phyloP scores from a whole-genome alignment of 2,797 vertebrate genomes.

The Limosa lapponica region DNA sequence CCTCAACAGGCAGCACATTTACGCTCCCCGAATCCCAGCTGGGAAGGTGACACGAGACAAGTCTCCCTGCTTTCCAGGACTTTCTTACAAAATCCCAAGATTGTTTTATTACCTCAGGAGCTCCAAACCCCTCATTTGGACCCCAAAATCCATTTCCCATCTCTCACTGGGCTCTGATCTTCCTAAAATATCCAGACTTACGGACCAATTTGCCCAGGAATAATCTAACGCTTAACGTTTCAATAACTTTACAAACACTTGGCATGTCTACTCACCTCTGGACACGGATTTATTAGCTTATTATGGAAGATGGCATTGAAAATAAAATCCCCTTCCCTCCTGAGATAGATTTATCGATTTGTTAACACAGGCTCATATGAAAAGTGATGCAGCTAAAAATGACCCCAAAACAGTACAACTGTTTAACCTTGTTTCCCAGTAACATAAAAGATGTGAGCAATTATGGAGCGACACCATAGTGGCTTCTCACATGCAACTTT shows the following conservation, averaged over 20 bases:
- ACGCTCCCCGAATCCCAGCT: not conserved
- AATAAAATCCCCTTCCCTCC: not conserved
- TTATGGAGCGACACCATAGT: not conserved
- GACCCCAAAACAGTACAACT: not conserved
- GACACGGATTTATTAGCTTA: not conserved
- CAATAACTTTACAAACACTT: not conserved
- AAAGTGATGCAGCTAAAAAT: not conserved
- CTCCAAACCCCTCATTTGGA: not conserved
- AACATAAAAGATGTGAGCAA: not conserved
- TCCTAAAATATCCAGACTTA: not conserved
- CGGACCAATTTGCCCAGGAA: not conserved
- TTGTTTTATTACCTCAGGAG: not conserved
- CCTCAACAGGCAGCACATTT: not conserved
- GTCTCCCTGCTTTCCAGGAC: not conserved
- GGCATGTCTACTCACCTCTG: not conserved
- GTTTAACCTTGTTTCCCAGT: not conserved
- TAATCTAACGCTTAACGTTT: not conserved
- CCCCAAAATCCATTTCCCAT: not conserved
- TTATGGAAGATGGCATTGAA: not conserved
- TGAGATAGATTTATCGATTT: not conserved
- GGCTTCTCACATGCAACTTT: not conserved
- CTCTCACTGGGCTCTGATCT: not conserved
- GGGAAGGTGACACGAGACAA: rapidly evolving
- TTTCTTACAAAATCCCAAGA: not conserved
- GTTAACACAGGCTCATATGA: not conserved